Evolutionary conservation across 2,888 invertebrate species (phyloP).

Genomic region (Philereme vetulata): DNA sequence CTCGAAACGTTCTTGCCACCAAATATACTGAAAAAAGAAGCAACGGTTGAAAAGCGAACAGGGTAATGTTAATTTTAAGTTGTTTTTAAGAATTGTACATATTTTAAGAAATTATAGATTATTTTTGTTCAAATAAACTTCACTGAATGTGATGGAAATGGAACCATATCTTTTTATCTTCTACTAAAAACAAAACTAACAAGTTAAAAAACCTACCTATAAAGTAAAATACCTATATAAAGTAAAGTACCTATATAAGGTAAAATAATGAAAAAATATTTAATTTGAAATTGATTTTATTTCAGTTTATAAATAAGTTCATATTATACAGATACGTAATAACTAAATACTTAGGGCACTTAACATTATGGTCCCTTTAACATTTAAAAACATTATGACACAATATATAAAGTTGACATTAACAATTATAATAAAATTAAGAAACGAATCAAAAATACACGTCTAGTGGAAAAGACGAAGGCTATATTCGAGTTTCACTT

Average conservation of each 20-base stretch:
- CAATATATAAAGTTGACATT: conserved; percentile 39
- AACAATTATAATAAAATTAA: background rate
- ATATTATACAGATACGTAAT: conserved; percentile 63
- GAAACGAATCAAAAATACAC: background rate
- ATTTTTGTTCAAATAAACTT: conserved; percentile 82
- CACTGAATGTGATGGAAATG: conserved; percentile 71
- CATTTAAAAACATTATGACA: conserved; percentile 48
- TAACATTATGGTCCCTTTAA: conserved; percentile 77
- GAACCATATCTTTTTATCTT: conserved; percentile 52
- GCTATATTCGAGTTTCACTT: background rate
- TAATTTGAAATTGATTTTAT: conserved; percentile 53
- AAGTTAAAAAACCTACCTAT: conserved; percentile 3
- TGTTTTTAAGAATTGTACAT: conserved; percentile 78
- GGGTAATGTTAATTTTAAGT: conserved; percentile 78
- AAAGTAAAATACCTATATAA: no score
- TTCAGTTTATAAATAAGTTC: conserved; percentile 55
- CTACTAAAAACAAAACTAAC: background rate
- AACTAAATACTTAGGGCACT: conserved; percentile 74
- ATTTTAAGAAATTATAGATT: conserved; percentile 76
- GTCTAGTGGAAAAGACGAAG: conserved; percentile 5
- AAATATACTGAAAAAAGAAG: conserved; percentile 54
- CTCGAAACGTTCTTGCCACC: conserved; percentile 39
- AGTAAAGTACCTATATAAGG: no score
- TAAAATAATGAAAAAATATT: conserved; percentile 21
- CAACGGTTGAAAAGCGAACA: conserved; percentile 83